Evolutionary conservation across 2,888 invertebrate genomes (phyloP).

Genomic region (Pecten maximus): DNA sequence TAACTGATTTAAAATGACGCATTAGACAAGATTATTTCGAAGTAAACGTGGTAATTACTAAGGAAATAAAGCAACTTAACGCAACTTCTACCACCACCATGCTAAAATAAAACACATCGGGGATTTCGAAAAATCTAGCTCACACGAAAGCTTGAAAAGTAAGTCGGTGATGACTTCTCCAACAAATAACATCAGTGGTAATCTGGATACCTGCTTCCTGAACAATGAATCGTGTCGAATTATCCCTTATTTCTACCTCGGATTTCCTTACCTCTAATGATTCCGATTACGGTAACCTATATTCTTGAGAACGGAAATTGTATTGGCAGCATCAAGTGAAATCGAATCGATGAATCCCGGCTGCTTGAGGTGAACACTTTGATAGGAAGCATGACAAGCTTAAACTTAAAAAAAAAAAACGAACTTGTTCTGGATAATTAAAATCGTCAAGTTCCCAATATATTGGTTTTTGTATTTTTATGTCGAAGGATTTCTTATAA

Average conservation of each 20-base stretch:
- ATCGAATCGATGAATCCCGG: background rate
- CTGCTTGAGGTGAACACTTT: background rate
- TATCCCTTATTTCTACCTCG: background rate
- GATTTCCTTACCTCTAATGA: conserved; percentile 4
- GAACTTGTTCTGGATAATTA: too few relatives aligned
- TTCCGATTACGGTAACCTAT: background rate
- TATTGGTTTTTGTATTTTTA: background rate
- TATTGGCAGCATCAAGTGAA: background rate
- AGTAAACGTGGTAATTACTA: background rate
- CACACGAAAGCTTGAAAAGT: background rate
- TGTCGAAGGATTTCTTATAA: background rate
- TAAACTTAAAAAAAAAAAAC: background rate
- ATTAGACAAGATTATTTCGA: too few relatives aligned
- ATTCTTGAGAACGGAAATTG: conserved; percentile 8
- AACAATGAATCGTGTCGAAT: background rate
- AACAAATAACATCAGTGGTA: background rate
- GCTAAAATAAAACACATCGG: background rate
- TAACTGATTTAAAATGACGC: too few relatives aligned
- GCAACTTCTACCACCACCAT: background rate
- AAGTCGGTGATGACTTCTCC: background rate
- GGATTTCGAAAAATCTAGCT: background rate
- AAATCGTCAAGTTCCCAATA: too few relatives aligned
- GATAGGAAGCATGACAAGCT: background rate
- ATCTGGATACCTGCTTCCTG: background rate
- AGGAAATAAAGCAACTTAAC: background rate